Base-by-base conservation (phyloP, 2,888 invertebrate genomes). In the Argyresthia albistria region DNA sequence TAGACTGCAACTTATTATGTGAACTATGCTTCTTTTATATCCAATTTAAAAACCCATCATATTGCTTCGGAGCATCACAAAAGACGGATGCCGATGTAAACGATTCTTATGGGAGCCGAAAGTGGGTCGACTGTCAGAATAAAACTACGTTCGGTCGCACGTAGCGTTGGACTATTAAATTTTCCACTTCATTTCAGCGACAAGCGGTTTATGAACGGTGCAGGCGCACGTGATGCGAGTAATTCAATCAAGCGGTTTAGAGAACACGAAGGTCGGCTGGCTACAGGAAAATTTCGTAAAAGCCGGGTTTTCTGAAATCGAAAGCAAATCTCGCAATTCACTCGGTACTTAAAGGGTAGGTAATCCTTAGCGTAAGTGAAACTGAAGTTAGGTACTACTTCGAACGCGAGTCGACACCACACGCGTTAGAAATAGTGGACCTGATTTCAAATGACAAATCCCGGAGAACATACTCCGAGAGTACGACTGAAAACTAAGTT, bases 121-220 rank as follows among this genome's bases (percentile, higher is more conserved):
- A 84, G 79, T 82, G 69, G 77, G 75, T 64, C 76, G 73, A 65
- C 67, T 62, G 65, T 65, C 57, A 56, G 66, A 65, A 65, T 66
- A 76, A 73, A 39, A 54, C 46, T 42, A 12, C 43, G 37, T 14
- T 37, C 36, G 14, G 37, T 37, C 77, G 79, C 83, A 84, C 83
- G 86, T 83, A 77, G 73, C 67, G 63, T 72, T 69, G 65, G 70
- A 73, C 75, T 80, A 82, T 82, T 81, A 79, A 78, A 80, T 82
- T 81, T 78, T 80, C 77, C 78, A 76, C 72, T 80, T 78, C 71
- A 76, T 77, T 80, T 80, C 76, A 70, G 75, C 70, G 76, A 76
- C 78, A 78, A 78, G 77, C 75, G 75, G 74, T 69, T 66, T 64
- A 69, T 73, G 76, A 74, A 73, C 72, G 76, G 75, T 25, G 25